Percentiles rank a stretch among this genome's conserved stretches.
phyloP scores from a whole-genome alignment of 2,888 invertebrate species.

The Trisateles emortualis region DNA sequence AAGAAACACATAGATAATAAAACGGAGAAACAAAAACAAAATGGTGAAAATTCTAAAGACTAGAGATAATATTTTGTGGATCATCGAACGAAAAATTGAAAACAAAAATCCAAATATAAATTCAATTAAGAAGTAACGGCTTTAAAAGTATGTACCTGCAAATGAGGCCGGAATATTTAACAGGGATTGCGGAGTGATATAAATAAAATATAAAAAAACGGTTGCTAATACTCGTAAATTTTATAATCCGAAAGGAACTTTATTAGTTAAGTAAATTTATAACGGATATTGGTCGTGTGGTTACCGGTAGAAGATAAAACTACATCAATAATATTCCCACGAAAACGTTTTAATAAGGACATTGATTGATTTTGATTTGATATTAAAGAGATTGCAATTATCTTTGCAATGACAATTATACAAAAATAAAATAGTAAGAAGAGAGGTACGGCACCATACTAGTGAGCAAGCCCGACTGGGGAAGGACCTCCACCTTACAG shows the following conservation, averaged over 20 bases:
- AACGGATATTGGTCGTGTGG: constrained; percentile 26
- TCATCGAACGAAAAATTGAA: too few relatives aligned
- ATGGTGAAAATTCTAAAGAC: too few relatives aligned
- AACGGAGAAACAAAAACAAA: too few relatives aligned
- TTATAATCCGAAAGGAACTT: constrained; percentile 1
- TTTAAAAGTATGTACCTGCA: constrained; percentile 16
- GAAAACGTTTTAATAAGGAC: neutral
- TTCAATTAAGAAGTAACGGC: constrained; percentile 25
- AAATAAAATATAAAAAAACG: constrained; percentile 21
- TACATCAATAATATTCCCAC: constrained; percentile 6
- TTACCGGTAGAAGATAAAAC: constrained; percentile 42
- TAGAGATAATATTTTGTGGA: too few relatives aligned
- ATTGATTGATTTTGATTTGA: too few relatives aligned
- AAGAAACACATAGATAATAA: too few relatives aligned
- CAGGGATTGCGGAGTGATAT: constrained; percentile 11
- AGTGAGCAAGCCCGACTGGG: too few relatives aligned
- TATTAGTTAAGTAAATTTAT: constrained; percentile 8
- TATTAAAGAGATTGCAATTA: too few relatives aligned
- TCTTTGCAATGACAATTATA: too few relatives aligned
- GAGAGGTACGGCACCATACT: too few relatives aligned
- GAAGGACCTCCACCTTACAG: too few relatives aligned
- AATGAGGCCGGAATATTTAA: constrained; percentile 16
- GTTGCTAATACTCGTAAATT: constrained; percentile 13
- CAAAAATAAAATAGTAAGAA: too few relatives aligned
- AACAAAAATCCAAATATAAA: constrained; percentile 11